Evolutionary conservation across 35 echinoderm and acorn worm species (phyloP).

Genomic region (Diadema setosum): DNA sequence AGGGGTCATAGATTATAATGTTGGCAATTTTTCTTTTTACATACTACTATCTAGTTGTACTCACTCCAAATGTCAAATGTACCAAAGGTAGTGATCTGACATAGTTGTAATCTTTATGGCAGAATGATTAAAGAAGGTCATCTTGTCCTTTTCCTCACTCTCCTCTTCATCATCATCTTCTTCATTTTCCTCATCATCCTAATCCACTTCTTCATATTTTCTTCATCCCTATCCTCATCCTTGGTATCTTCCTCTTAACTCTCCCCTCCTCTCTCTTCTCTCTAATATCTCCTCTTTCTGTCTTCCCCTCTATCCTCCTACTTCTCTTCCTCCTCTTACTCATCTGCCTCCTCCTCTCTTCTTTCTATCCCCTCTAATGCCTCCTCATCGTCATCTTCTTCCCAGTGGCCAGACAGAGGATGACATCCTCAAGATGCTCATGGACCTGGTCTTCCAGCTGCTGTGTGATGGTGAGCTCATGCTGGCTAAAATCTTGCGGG

Average conservation of each 20-base stretch:
- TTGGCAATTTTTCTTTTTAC: too few relatives aligned
- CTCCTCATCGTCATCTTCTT: too few relatives aligned
- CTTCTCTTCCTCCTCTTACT: too few relatives aligned
- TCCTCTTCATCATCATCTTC: background rate
- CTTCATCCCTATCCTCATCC: background rate
- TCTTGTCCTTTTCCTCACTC: background rate
- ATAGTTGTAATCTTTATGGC: too few relatives aligned
- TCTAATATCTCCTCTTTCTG: background rate
- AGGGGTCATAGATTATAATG: too few relatives aligned
- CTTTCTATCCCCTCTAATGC: background rate
- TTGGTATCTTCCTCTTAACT: background rate
- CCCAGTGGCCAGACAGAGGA: slow-evolving; percentile 71
- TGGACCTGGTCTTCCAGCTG: slow-evolving; percentile 95
- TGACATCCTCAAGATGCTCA: slow-evolving; percentile 89
- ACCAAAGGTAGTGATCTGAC: too few relatives aligned
- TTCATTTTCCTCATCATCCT: background rate
- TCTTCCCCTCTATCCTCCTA: background rate
- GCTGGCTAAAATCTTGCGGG: slow-evolving; percentile 85
- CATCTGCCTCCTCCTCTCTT: background rate
- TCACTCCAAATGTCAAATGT: too few relatives aligned
- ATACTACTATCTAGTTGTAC: too few relatives aligned
- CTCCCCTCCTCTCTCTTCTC: background rate
- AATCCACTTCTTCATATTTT: background rate
- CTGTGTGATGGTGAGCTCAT: slow-evolving; percentile 91
- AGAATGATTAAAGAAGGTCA: too few relatives aligned